Percentiles rank a stretch among this genome's conserved stretches.
These are phyloP conservation scores for Herpailurus yagouaroundi DNA, from an alignment of 2,113 vertebrate species.

Conservation along the genomic window DNA sequence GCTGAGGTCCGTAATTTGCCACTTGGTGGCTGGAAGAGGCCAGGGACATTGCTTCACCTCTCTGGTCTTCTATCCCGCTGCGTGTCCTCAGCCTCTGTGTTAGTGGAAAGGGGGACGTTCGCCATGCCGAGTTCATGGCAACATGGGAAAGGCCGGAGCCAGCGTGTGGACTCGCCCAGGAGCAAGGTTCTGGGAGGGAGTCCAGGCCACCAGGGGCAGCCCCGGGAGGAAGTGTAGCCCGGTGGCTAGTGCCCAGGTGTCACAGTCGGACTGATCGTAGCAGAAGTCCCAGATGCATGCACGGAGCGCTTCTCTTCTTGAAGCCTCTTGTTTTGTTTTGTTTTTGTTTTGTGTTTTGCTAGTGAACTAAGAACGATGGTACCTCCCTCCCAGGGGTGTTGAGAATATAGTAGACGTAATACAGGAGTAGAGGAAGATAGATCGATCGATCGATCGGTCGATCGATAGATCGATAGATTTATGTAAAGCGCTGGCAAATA, in stretches of 20 bases:
- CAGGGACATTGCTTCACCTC: neutral
- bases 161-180: neutral
- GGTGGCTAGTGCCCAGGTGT: neutral
- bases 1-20: neutral
- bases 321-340: neutral
- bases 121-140: fast-evolving
- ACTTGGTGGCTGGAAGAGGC: neutral
- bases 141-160: neutral
- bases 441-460: neutral
- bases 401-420: neutral
- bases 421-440: neutral
- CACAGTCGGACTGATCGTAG: neutral
- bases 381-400: neutral
- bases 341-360: neutral
- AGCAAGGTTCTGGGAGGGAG: neutral
- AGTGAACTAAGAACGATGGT: neutral
- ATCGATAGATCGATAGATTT: neutral
- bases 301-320: neutral
- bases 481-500: neutral
- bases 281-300: neutral
- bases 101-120: neutral
- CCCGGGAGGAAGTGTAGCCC: neutral
- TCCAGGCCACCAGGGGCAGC: neutral
- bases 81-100: neutral
- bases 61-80: neutral